A percentile compares a stretch with the other conserved stretches of the same genome.
Conservation (phyloP, 1,140 invertebrate genomes). For the Temnothorax longispinosus region DNA sequence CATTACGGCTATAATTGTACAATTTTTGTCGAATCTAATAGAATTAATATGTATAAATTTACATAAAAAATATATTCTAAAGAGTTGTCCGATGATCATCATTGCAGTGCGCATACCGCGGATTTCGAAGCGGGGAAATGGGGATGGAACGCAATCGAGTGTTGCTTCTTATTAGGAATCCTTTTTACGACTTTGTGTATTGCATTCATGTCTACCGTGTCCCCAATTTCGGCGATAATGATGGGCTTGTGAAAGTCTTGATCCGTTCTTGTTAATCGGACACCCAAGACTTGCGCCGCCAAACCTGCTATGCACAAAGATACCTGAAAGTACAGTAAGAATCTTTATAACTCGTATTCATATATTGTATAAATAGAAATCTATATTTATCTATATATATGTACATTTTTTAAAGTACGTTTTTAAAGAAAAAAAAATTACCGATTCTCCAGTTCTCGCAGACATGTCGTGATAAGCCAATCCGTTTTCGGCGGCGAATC, state of each 20-base stretch:
- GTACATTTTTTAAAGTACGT: background rate
- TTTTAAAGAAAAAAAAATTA: slow-evolving; percentile 81
- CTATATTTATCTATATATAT: background rate
- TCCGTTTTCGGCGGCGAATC: slow-evolving; percentile 91
- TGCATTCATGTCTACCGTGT: slow-evolving; percentile 81
- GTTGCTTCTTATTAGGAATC: slow-evolving; percentile 80
- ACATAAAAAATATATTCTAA: background rate
- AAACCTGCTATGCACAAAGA: slow-evolving; percentile 88
- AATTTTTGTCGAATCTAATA: background rate
- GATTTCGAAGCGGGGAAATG: slow-evolving; percentile 79
- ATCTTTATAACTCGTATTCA: background rate
- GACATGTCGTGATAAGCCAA: slow-evolving; percentile 92
- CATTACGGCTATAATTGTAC: background rate
- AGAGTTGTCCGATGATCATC: slow-evolving; percentile 25
- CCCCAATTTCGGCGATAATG: slow-evolving; percentile 89
- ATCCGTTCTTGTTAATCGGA: slow-evolving; percentile 88
- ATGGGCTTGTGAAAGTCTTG: slow-evolving; percentile 89
- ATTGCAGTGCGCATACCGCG: slow-evolving; percentile 79
- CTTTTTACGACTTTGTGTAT: slow-evolving; percentile 80
- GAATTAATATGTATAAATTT: background rate
- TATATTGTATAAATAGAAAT: background rate
- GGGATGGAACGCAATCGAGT: slow-evolving; percentile 71
- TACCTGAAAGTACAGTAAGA: slow-evolving; percentile 82
- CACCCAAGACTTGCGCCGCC: slow-evolving; percentile 89
- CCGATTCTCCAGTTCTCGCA: slow-evolving; percentile 95